Conservation (phyloP, 2,888 invertebrate species). For the Macrophya annulata region DNA sequence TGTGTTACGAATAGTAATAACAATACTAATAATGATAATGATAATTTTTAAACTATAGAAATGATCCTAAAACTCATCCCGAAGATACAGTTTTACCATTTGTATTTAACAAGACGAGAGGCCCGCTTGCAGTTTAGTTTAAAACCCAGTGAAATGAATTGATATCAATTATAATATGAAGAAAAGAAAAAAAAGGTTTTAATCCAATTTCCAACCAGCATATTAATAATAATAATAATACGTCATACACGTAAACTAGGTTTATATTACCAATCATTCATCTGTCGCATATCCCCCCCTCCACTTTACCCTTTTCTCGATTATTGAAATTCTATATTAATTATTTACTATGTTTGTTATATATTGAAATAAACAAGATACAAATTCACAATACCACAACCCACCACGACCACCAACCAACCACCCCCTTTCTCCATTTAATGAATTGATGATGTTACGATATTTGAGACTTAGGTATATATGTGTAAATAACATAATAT, state of each 20-base stretch:
- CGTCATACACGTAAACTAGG: slow-evolving; percentile 7
- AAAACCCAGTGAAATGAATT: background rate
- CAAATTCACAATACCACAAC: slow-evolving; percentile 10
- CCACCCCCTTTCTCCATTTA: slow-evolving; percentile 59
- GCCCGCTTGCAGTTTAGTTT: background rate
- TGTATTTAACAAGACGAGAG: background rate
- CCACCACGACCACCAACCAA: slow-evolving; percentile 42
- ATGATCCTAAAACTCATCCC: background rate
- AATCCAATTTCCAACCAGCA: background rate
- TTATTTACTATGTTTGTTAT: slow-evolving; percentile 73
- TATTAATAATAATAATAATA: slow-evolving; percentile 1
- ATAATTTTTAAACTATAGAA: slow-evolving; percentile 7
- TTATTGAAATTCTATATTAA: slow-evolving; percentile 69
- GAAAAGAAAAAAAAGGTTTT: background rate
- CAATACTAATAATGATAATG: background rate
- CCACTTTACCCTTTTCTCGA: background rate
- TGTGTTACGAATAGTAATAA: background rate
- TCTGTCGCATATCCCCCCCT: slow-evolving; percentile 62
- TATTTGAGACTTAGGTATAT: slow-evolving; percentile 74
- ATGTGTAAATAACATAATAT: slow-evolving; percentile 78
- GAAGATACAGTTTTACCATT: background rate
- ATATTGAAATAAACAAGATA: slow-evolving; percentile 68
- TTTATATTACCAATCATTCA: slow-evolving; percentile 67
- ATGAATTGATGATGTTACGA: slow-evolving; percentile 69
- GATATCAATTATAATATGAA: slow-evolving; percentile 4